Conservation (phyloP, 2,888 invertebrate genomes). For the Diploptera punctata region DNA sequence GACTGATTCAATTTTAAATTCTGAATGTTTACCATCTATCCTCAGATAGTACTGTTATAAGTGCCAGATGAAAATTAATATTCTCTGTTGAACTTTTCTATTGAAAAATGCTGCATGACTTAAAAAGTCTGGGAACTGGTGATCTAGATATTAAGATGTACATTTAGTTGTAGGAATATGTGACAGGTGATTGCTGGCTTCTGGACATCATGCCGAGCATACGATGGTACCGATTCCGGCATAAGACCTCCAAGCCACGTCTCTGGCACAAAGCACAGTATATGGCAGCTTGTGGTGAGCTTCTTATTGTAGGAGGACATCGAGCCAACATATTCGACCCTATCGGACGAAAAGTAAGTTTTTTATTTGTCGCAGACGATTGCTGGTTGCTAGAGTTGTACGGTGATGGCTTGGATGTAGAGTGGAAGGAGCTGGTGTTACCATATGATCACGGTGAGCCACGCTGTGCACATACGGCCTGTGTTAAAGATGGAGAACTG, state of each 20-base stretch:
- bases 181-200: slow-evolving; percentile 41
- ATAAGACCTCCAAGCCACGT: slow-evolving; percentile 29
- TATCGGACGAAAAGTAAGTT: slow-evolving; percentile 28
- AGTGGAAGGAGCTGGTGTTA: slow-evolving; percentile 36
- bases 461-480: slow-evolving; percentile 39
- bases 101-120: too few relatives aligned
- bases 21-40: too few relatives aligned
- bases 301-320: slow-evolving; percentile 41
- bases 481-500: slow-evolving; percentile 35
- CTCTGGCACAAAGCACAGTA: slow-evolving; percentile 41
- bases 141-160: not conserved
- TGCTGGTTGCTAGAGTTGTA: slow-evolving; percentile 40
- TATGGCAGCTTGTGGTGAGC: slow-evolving; percentile 27
- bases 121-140: too few relatives aligned
- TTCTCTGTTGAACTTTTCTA: too few relatives aligned
- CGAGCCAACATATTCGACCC: slow-evolving; percentile 29
- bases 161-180: too few relatives aligned
- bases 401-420: not conserved
- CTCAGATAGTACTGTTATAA: too few relatives aligned
- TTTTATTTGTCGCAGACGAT: slow-evolving; percentile 36
- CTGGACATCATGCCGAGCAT: slow-evolving; percentile 31
- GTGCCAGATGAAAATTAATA: too few relatives aligned
- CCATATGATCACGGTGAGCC: slow-evolving; percentile 43
- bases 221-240: slow-evolving; percentile 28
- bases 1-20: too few relatives aligned